phyloP scores from a whole-genome alignment of 2,797 vertebrate species.

The Todus mexicanus region DNA sequence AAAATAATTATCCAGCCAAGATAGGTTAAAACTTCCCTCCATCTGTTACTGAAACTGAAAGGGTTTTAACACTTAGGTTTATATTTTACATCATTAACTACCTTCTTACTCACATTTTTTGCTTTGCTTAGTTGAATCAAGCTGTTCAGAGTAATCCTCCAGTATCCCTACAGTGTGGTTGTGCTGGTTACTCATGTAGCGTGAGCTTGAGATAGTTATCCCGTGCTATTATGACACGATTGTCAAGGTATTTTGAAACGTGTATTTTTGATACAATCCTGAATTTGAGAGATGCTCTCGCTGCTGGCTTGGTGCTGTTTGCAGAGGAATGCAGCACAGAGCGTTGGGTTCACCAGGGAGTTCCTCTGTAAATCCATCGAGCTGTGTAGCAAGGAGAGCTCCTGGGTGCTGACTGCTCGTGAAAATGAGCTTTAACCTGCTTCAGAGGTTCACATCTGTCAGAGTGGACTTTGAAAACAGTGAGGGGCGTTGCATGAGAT shows the following conservation, averaged over 20 bases:
- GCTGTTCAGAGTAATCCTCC: background rate
- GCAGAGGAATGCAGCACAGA: background rate
- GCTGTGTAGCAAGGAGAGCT: background rate
- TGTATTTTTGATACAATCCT: background rate
- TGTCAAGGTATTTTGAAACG: background rate
- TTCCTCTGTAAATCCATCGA: background rate
- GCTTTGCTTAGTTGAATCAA: background rate
- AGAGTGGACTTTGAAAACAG: background rate
- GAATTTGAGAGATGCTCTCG: background rate
- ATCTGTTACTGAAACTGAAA: background rate
- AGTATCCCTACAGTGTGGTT: background rate
- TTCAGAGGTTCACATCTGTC: background rate
- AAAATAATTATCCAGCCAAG: constrained; percentile 7
- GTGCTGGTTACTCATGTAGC: background rate
- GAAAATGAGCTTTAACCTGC: background rate
- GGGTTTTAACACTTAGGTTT: background rate
- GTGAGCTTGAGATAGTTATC: background rate
- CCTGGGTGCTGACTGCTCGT: background rate
- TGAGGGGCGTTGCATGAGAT: background rate
- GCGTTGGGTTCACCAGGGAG: background rate
- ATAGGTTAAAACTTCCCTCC: background rate
- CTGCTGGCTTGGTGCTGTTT: background rate
- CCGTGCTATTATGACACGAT: background rate
- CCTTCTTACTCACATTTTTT: background rate
- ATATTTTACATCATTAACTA: background rate